phyloP scores from a whole-genome alignment of 2,888 invertebrate genomes.

The Platerodrilus igneus region DNA sequence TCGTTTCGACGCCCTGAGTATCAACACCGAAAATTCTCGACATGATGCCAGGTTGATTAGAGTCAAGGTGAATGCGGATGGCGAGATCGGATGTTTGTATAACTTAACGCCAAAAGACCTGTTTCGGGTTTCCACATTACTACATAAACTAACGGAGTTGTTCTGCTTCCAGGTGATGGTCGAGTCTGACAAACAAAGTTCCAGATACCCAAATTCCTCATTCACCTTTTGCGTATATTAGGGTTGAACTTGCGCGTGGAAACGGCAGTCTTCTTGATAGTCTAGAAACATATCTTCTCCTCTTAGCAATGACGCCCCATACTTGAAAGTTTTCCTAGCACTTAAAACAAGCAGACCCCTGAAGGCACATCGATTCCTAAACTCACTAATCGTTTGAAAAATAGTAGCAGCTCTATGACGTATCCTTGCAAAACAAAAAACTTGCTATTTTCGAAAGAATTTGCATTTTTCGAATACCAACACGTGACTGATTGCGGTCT shows the following conservation, averaged over 20 bases:
- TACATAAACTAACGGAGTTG: slow-evolving; percentile 63
- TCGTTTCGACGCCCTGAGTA: slow-evolving; percentile 63
- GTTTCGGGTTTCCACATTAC: slow-evolving; percentile 63
- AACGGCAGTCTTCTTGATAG: slow-evolving; percentile 67
- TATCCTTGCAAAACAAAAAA: too few relatives aligned
- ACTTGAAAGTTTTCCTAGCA: too few relatives aligned
- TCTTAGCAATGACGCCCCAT: too few relatives aligned
- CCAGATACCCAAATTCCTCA: slow-evolving; percentile 62
- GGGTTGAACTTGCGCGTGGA: slow-evolving; percentile 64
- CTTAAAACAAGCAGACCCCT: too few relatives aligned
- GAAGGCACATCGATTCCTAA: too few relatives aligned
- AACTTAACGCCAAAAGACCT: slow-evolving; percentile 62
- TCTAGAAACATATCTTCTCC: too few relatives aligned
- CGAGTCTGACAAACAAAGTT: slow-evolving; percentile 61
- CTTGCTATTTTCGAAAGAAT: too few relatives aligned
- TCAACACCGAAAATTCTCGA: slow-evolving; percentile 66
- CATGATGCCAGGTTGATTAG: slow-evolving; percentile 55
- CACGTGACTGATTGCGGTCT: too few relatives aligned
- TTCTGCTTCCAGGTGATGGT: slow-evolving; percentile 53
- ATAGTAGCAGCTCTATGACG: too few relatives aligned
- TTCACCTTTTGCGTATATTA: slow-evolving; percentile 66
- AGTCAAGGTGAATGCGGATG: slow-evolving; percentile 60
- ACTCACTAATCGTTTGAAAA: too few relatives aligned
- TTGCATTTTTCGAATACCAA: too few relatives aligned
- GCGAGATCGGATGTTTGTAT: slow-evolving; percentile 63